A percentile compares a stretch with the other conserved stretches of the same genome.
These are phyloP conservation scores for Aptenodytes patagonicus DNA, from an alignment of 2,113 vertebrate genomes.

Conservation along the genomic window DNA sequence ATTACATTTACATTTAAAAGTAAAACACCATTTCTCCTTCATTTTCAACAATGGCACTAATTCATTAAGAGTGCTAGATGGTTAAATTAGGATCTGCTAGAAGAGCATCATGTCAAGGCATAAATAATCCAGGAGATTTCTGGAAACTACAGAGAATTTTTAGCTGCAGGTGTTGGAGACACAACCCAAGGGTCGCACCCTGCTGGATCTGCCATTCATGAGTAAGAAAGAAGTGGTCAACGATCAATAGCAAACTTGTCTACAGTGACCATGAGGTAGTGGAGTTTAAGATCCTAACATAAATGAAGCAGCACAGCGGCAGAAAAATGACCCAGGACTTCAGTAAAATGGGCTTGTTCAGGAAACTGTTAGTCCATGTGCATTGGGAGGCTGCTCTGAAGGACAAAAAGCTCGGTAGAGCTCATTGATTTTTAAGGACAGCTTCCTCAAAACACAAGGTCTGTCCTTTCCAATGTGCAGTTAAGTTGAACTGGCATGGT, in stretches of 20 bases:
- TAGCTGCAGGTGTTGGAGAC: background rate
- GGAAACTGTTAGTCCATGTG: background rate
- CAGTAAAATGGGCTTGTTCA: background rate
- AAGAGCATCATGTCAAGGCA: background rate
- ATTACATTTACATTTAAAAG: background rate
- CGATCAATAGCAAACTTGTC: background rate
- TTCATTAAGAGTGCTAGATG: background rate
- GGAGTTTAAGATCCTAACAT: background rate
- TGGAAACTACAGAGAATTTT: background rate
- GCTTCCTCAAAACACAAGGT: background rate
- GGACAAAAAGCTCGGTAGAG: background rate
- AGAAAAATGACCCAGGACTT: background rate
- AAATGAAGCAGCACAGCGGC: background rate
- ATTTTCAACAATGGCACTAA: background rate
- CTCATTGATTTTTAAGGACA: background rate
- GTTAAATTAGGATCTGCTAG: background rate
- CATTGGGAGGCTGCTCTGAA: background rate
- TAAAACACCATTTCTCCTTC: background rate
- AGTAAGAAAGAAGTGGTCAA: background rate
- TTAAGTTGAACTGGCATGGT: background rate
- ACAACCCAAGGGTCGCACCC: fast-evolving
- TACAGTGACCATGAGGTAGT: background rate
- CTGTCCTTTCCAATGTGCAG: background rate
- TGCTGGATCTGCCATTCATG: background rate
- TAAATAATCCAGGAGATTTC: background rate